Percentiles rank a stretch among this genome's conserved stretches.
Evolutionary conservation across 2,113 vertebrate species (phyloP).

Genomic region (Gila orcuttii): DNA sequence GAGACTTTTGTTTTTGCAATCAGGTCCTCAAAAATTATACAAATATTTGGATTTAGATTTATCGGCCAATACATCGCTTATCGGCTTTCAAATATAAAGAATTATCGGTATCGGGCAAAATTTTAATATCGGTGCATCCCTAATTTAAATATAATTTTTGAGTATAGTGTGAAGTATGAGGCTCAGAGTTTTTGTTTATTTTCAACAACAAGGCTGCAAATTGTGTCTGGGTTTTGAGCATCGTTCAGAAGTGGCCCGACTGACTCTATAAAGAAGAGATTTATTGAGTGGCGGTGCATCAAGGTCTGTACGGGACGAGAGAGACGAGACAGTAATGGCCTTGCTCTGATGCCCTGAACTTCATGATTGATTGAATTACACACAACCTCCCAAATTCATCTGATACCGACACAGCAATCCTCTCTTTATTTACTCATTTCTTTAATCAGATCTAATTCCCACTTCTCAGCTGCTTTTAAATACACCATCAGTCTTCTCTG

Average conservation of each 20-base stretch:
- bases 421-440: neutral
- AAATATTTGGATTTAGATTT: too few relatives aligned
- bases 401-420: neutral
- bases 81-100: too few relatives aligned
- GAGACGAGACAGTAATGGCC: conserved; percentile 26
- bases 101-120: too few relatives aligned
- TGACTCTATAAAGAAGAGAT: conserved; percentile 43
- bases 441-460: neutral
- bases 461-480: neutral
- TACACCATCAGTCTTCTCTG: neutral
- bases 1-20: too few relatives aligned
- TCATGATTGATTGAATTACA: conserved; percentile 36
- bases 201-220: neutral
- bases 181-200: neutral
- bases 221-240: neutral
- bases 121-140: too few relatives aligned
- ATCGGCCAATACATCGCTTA: too few relatives aligned
- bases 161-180: neutral
- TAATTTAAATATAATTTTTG: neutral
- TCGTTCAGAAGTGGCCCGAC: conserved; percentile 13
- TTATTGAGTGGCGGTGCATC: conserved; percentile 41
- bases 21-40: too few relatives aligned
- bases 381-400: conserved; percentile 16
- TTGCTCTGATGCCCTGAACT: neutral
- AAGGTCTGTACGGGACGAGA: conserved; percentile 33